Base-by-base conservation (phyloP, 2,888 invertebrate species). In the Lycocerus yunnanus region DNA sequence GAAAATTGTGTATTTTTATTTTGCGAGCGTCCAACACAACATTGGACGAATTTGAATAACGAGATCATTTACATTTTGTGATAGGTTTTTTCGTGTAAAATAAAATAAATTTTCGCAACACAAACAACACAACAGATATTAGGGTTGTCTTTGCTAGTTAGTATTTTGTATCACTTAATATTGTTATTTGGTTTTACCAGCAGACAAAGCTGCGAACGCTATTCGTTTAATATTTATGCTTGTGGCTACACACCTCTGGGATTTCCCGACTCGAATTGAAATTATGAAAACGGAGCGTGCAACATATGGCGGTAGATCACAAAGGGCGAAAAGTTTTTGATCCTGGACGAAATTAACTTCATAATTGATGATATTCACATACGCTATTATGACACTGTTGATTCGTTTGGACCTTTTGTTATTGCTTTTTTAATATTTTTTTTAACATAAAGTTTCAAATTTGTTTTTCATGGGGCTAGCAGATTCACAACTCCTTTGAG, bases 191-290 rank as follows among this genome's bases (percentile, higher is more conserved):
- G 73, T 76, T 76, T 73, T 66, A 71, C 60, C 68, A 73, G 59
- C 74, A 70, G 66, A 73, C 71, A 71, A 76, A 73, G 66, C 76
- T 76, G 79, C 80, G 78, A 78, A 78, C 77, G 76, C 78, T 77
- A 72, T 77, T 80, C 78, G 81, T 81, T 82, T 82, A 81, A 82
- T 82, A 81, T 82, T 82, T 80, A 82, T 81, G 78, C 77, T 75
- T 75, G 70, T 75, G 80, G 80, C 76, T 73, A 71, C 72, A 75
- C 75, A 76, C 79, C 75, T 76, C 73, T 70, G 80, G 78, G 78
- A 78, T 74, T 73, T 71, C 72, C 70, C 58, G 73, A 71, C 77
- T 74, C 72, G 78, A 79, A 78, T 78, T 76, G 80, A 78, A 80
- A 79, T 79, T 80, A 79, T 75, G 78, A 78, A 80, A 78, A 78